A percentile compares a stretch with the other conserved stretches of the same genome.
Conservation (phyloP, 2,113 vertebrate species). For the Vireo altiloquus region DNA sequence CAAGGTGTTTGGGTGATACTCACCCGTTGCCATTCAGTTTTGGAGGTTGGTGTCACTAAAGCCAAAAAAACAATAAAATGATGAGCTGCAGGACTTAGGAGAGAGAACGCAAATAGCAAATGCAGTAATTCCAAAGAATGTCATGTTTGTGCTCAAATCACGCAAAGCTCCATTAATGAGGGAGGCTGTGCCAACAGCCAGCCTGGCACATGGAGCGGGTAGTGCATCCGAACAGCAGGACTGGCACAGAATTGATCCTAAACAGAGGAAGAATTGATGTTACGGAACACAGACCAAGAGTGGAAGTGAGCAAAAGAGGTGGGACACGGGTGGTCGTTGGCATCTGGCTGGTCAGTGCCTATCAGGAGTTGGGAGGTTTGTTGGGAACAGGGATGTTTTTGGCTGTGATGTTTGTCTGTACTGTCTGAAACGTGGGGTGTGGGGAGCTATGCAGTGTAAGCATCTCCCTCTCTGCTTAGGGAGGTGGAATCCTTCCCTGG, state of each 20-base stretch:
- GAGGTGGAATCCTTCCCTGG: background rate
- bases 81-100: background rate
- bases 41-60: background rate
- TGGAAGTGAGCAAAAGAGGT: background rate
- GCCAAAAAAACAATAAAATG: background rate
- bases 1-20: background rate
- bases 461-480: background rate
- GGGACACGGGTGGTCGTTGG: background rate
- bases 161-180: background rate
- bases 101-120: background rate
- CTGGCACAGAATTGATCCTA: background rate
- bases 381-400: background rate
- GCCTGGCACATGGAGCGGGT: background rate
- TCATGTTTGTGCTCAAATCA: background rate
- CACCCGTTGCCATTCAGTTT: fast-evolving
- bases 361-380: fast-evolving
- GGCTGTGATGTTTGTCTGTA: fast-evolving
- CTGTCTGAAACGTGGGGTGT: background rate
- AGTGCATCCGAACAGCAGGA: fast-evolving
- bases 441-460: fast-evolving
- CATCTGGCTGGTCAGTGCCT: background rate
- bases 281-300: fast-evolving
- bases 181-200: background rate
- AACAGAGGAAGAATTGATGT: background rate
- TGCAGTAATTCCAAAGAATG: background rate